These are phyloP conservation scores for Sebastes vulpes DNA, from an alignment of 2,797 vertebrate species.

Conservation along the genomic window DNA sequence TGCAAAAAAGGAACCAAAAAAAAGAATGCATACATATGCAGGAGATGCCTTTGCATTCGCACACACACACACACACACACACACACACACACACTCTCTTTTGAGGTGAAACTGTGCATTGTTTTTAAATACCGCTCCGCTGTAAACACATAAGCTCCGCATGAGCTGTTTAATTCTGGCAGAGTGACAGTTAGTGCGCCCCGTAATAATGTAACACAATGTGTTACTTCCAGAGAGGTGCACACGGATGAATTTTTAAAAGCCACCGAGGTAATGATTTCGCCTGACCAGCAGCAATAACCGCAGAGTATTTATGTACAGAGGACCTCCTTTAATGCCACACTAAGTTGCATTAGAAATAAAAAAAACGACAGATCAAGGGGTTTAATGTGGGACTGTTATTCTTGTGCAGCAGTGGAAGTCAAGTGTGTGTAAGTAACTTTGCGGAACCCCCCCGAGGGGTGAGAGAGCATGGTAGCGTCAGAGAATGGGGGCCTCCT, in stretches of 20 bases:
- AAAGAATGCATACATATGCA: background rate
- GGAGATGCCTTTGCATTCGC: background rate
- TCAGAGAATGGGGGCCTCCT: conserved; percentile 42
- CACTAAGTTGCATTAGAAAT: conserved; percentile 36
- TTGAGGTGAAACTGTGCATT: conserved; percentile 36
- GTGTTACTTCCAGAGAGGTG: conserved; percentile 59
- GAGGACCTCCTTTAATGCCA: conserved; percentile 45
- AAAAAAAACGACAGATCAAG: conserved; percentile 34
- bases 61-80: background rate
- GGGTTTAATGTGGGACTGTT: conserved; percentile 71
- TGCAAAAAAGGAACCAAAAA: background rate
- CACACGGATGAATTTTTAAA: conserved; percentile 47
- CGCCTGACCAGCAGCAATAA: conserved; percentile 41
- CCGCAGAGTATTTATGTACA: conserved; percentile 59
- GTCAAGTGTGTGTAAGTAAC: conserved; percentile 77
- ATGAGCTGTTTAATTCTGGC: conserved; percentile 61
- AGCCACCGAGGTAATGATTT: conserved; percentile 38
- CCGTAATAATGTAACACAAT: conserved; percentile 48
- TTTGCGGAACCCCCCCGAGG: conserved; percentile 58
- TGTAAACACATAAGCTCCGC: conserved; percentile 44
- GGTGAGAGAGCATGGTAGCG: conserved; percentile 38
- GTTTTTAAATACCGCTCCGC: conserved; percentile 59
- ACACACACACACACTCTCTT: background rate
- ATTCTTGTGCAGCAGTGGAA: conserved; percentile 62
- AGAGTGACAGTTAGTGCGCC: conserved; percentile 21